Evolutionary conservation across 2,888 invertebrate genomes (phyloP).

Genomic region (Orchesellides sinensis): DNA sequence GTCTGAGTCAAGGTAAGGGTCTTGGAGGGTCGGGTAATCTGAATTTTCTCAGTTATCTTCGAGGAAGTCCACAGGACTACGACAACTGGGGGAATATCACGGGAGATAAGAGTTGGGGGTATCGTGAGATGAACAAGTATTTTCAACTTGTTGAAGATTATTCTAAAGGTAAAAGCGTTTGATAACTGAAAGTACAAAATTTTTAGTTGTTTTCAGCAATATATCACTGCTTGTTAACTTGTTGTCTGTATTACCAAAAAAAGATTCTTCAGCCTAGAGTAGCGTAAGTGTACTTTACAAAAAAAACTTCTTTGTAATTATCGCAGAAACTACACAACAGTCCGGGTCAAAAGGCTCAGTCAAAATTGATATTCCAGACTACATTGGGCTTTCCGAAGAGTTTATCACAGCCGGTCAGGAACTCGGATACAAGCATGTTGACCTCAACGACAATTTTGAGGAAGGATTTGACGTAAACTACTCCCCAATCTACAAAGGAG

Average conservation of each 20-base stretch:
- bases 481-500: constrained; percentile 62
- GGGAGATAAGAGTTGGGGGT: constrained; percentile 49
- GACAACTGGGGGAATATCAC: constrained; percentile 61
- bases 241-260: neutral
- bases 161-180: constrained; percentile 17
- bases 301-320: no score
- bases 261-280: neutral
- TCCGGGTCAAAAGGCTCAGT: constrained; percentile 48
- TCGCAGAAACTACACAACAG: constrained; percentile 19
- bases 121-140: constrained; percentile 42
- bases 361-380: constrained; percentile 62
- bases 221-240: no score
- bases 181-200: no score
- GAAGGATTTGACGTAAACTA: constrained; percentile 71
- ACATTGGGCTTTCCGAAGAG: constrained; percentile 57
- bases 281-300: neutral
- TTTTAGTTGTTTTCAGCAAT: no score
- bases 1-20: constrained; percentile 46
- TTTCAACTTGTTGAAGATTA: constrained; percentile 54
- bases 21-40: constrained; percentile 62
- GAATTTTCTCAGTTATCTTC: constrained; percentile 52
- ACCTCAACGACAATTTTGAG: constrained; percentile 65
- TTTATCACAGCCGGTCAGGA: constrained; percentile 69
- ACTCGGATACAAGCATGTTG: constrained; percentile 63
- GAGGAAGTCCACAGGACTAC: constrained; percentile 54